These are phyloP conservation scores for Agrypnia vestita DNA, from an alignment of 1,140 invertebrate genomes.

Conservation along the genomic window DNA sequence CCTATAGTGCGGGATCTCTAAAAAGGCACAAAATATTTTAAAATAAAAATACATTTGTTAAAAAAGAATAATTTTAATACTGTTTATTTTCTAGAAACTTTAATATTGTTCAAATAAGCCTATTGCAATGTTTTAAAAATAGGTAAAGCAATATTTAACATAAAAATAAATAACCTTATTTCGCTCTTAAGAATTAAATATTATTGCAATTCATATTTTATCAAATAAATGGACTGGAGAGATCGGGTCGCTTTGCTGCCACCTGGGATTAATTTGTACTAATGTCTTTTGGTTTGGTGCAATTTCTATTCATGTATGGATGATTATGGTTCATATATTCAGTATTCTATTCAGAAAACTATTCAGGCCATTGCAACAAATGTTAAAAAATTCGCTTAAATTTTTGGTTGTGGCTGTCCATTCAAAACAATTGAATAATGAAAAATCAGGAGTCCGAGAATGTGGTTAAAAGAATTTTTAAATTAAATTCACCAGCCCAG, in stretches of 20 bases:
- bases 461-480: too few species aligned
- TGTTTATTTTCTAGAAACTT: constrained; percentile 29
- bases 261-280: not conserved
- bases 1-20: too few species aligned
- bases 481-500: too few species aligned
- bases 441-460: too few species aligned
- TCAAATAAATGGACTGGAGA: constrained; percentile 10
- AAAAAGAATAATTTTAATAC: constrained; percentile 40
- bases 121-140: constrained; percentile 31
- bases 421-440: too few species aligned
- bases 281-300: too few species aligned
- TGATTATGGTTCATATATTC: too few species aligned
- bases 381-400: too few species aligned
- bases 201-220: constrained; percentile 16
- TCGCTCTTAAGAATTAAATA: constrained; percentile 24
- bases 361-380: too few species aligned
- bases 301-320: too few species aligned
- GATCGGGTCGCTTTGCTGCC: not conserved
- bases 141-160: constrained; percentile 28
- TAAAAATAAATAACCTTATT: constrained; percentile 44
- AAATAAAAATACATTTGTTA: constrained; percentile 27
- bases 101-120: constrained; percentile 37
- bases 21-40: not conserved
- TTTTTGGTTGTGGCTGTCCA: too few species aligned
- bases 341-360: too few species aligned